These are phyloP conservation scores for Heterodera filipjevi DNA, from an alignment of 2,888 invertebrate species.

Conservation along the genomic window DNA sequence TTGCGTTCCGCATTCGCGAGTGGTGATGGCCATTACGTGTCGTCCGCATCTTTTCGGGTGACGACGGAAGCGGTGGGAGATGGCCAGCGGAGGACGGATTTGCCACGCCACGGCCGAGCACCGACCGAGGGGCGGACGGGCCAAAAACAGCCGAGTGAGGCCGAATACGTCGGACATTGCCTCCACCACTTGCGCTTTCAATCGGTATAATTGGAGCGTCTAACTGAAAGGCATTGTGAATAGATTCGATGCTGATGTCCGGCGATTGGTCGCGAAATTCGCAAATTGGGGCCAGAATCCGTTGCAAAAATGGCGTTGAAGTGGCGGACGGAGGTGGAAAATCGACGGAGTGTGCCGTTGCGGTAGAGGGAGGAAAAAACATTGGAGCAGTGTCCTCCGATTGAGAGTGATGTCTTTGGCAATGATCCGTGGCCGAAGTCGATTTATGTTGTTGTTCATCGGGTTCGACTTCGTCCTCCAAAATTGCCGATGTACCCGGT, in stretches of 20 bases:
- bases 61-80: constrained; percentile 20
- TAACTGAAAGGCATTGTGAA: background rate
- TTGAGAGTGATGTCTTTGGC: background rate
- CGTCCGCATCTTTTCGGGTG: constrained; percentile 15
- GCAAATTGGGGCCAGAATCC: constrained; percentile 23
- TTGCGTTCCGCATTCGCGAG: constrained; percentile 14
- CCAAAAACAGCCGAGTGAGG: background rate
- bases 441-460: constrained; percentile 24
- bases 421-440: background rate
- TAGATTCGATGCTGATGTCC: background rate
- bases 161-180: background rate
- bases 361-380: background rate
- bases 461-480: constrained; percentile 36
- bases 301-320: constrained; percentile 21
- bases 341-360: constrained; percentile 12
- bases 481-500: constrained; percentile 27
- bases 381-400: background rate
- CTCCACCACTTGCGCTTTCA: background rate
- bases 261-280: constrained; percentile 27
- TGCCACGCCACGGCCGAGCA: background rate
- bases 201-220: background rate
- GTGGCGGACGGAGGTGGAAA: constrained; percentile 24
- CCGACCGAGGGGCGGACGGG: background rate
- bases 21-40: background rate
- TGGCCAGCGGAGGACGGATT: constrained; percentile 23